Conservation (phyloP, 2,113 vertebrate species). For the Amia ocellicauda region DNA sequence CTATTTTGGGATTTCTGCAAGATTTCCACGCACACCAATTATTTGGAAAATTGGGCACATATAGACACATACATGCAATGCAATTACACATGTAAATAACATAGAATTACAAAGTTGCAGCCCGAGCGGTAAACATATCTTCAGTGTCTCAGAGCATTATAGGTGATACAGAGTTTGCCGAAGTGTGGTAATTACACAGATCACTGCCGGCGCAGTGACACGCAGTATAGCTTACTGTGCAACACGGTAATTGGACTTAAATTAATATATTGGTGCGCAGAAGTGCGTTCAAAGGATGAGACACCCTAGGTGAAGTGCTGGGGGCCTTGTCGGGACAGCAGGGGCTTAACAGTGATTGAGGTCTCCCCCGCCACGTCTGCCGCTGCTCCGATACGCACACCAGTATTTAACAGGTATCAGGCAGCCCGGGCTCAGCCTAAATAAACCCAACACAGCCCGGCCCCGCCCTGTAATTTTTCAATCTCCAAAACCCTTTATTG, state of each 20-base stretch:
- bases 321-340: no score
- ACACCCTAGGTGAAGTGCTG: no score
- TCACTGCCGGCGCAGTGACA: neutral
- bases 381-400: neutral
- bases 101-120: no score
- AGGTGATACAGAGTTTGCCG: conserved; percentile 2
- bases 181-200: conserved; percentile 1
- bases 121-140: no score
- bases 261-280: no score
- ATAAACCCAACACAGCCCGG: neutral
- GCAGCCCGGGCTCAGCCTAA: neutral
- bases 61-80: no score
- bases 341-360: neutral
- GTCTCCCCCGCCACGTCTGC: neutral
- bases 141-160: neutral
- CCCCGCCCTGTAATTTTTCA: conserved; percentile 11
- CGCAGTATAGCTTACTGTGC: neutral
- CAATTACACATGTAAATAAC: no score
- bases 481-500: conserved; percentile 2
- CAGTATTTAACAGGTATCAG: neutral
- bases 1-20: no score
- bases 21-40: no score
- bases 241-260: no score
- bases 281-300: no score
- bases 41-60: no score